phyloP scores from a whole-genome alignment of 2,797 vertebrate species.

The Oophaga sylvatica region DNA sequence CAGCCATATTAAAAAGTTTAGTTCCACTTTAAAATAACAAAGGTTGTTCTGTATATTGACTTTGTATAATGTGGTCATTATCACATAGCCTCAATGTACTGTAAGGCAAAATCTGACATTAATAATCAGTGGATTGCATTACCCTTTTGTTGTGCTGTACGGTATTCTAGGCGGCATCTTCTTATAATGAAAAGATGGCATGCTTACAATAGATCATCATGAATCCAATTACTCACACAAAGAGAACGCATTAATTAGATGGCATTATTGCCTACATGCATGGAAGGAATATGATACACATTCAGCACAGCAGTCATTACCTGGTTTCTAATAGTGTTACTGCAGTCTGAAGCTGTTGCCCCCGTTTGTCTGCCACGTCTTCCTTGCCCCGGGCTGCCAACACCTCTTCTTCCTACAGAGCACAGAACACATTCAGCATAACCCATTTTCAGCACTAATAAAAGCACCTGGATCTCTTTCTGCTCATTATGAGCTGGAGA shows the following conservation, averaged over 20 bases:
- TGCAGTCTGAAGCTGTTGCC: constrained; percentile 83
- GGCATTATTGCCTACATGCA: not conserved
- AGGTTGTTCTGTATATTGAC: no score
- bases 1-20: not conserved
- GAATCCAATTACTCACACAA: constrained; percentile 18
- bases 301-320: constrained; percentile 68
- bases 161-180: not conserved
- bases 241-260: not conserved
- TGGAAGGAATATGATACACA: not conserved
- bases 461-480: constrained; percentile 43
- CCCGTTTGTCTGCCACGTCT: constrained; percentile 80
- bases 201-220: not conserved
- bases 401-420: constrained; percentile 82
- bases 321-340: constrained; percentile 85
- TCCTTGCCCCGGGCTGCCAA: constrained; percentile 81
- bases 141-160: not conserved
- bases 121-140: not conserved
- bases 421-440: constrained; percentile 23
- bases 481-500: constrained; percentile 40
- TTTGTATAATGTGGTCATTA: not conserved
- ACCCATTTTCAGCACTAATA: constrained; percentile 39
- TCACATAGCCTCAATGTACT: not conserved
- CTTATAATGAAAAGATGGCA: not conserved
- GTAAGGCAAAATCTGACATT: not conserved
- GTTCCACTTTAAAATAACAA: not conserved